Evolutionary conservation across 2,113 vertebrate genomes (phyloP).

Genomic region (Tragelaphus strepsiceros): DNA sequence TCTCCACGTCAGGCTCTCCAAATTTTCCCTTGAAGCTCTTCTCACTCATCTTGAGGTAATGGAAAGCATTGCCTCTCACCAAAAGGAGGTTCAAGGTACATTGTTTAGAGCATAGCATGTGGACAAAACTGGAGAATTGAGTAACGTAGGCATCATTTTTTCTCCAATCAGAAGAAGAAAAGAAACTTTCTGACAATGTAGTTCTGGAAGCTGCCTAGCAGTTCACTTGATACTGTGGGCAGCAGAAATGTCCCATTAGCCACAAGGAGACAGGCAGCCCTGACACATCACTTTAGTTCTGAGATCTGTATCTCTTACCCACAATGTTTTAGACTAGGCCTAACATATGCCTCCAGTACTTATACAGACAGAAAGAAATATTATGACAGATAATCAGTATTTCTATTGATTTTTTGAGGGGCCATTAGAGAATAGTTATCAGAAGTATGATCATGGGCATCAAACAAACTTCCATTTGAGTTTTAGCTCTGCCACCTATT

Average conservation of each 20-base stretch:
- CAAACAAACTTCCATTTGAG: neutral
- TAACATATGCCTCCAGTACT: neutral
- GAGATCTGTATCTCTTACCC: neutral
- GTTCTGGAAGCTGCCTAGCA: neutral
- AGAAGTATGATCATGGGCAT: neutral
- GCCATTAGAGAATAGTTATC: neutral
- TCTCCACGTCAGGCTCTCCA: neutral
- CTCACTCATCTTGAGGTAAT: neutral
- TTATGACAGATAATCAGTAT: constrained; percentile 35
- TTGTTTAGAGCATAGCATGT: neutral
- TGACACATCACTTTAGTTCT: neutral
- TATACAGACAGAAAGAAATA: constrained; percentile 30
- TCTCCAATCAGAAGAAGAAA: neutral
- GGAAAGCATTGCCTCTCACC: neutral
- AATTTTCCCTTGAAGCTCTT: neutral
- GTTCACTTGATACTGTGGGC: neutral
- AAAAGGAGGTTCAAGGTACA: neutral
- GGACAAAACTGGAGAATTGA: neutral
- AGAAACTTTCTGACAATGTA: neutral
- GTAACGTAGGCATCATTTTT: neutral
- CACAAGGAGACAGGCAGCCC: neutral
- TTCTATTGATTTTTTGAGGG: constrained; percentile 49
- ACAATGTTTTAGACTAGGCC: neutral
- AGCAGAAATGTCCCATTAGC: neutral
- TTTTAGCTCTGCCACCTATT: neutral